phyloP scores from a whole-genome alignment of 2,888 invertebrate species.

The Leptinotarsa haldemani region DNA sequence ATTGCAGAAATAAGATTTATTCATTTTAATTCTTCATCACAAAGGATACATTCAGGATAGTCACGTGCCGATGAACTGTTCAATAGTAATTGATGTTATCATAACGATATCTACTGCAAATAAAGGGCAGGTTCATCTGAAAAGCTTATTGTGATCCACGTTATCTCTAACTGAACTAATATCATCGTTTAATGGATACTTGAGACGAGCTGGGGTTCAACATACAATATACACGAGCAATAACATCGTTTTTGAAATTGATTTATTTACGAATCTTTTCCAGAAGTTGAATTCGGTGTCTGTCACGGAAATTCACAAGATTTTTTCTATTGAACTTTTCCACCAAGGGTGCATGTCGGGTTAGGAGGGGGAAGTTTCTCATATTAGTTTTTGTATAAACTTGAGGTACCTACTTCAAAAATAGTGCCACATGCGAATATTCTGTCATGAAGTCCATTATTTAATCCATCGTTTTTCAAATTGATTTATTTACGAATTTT shows the following conservation, averaged over 20 bases:
- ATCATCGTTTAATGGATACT: neutral
- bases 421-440: too few relatives aligned
- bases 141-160: conserved; percentile 4
- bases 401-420: too few relatives aligned
- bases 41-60: neutral
- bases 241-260: neutral
- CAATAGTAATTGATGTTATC: neutral
- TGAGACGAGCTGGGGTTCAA: neutral
- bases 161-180: neutral
- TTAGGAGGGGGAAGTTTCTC: too few relatives aligned
- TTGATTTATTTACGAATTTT: neutral
- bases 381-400: too few relatives aligned
- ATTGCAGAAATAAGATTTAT: too few relatives aligned
- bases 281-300: neutral
- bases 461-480: neutral
- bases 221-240: neutral
- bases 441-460: too few relatives aligned
- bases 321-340: too few relatives aligned
- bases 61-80: neutral
- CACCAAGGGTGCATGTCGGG: too few relatives aligned
- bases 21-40: too few relatives aligned
- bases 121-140: neutral
- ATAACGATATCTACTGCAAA: neutral
- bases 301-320: neutral
- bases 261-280: neutral